Evolutionary conservation across 1,140 invertebrate genomes (phyloP), one percentile per base, ranked within the genome.

Genomic region (Drosophila simulans): DNA sequence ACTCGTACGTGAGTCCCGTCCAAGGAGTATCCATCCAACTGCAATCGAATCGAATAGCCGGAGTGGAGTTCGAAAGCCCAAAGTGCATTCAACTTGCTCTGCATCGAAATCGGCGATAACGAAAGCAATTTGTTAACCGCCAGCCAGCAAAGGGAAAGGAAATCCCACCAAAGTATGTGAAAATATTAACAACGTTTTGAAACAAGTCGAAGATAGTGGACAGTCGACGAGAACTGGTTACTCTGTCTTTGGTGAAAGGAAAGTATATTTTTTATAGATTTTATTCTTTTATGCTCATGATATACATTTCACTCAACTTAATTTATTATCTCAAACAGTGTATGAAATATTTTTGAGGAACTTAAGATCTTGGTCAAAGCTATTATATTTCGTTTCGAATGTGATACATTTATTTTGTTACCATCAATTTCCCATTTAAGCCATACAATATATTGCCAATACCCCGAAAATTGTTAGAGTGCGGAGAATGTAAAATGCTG

Each of bases 81-180:
- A 78, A 82, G 83, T 81, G 68, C 83, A 80, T 89, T 88, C 83
- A 88, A 88, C 83, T 80, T 60, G 53, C 60, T 70, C 66, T 69
- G 79, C 72, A 89, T 89, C 84, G 60, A 64, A 71, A 65, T 71
- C 39, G 68, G 75, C 57, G 84, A 89, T 89, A 89, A 89, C 70
- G 46, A 89, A 89, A 89, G 84, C 84, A 89, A 89, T 89, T 89
- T 89, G 84, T 89, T 89, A 89, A 80, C 76, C 68, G 58, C 52
- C 55, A 53, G 57, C 66, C 66, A 69, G 63, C 66, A 31, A 70
- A 77, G 73, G 66, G 76, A 69, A 86, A 86, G 82, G 78, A 86
- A 86, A 88, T 88, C 83, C 83, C 78, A 86, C 74, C 74, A 78
- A 86, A 86, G 82, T 86, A 86, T 86, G 82, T 86, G 82, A 86